Conservation (phyloP, 2,113 vertebrate genomes). For the Podiceps cristatus region DNA sequence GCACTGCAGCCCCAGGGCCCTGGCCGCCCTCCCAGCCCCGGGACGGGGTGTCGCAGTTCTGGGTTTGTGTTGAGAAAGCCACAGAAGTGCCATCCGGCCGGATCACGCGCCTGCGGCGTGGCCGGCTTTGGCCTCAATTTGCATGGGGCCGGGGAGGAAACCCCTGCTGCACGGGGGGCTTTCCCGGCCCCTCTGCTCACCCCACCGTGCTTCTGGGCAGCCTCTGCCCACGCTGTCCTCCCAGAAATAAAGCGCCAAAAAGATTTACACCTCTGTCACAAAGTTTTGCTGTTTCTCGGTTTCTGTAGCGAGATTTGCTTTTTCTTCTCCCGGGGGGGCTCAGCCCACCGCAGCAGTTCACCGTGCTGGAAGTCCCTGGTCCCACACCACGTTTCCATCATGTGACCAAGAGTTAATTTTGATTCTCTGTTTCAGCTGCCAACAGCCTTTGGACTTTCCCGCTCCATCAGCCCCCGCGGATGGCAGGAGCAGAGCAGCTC, state of each 20-base stretch:
- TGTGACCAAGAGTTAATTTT: not conserved
- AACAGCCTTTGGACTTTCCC: not conserved
- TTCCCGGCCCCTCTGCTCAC: not conserved
- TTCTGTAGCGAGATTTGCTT: not conserved
- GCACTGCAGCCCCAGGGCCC: not conserved
- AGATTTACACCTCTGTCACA: rapidly evolving
- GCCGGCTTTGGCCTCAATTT: not conserved
- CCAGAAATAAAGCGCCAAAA: not conserved
- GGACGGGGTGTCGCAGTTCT: not conserved
- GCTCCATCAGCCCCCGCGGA: not conserved
- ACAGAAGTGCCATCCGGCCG: rapidly evolving
- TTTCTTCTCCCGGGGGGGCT: not conserved
- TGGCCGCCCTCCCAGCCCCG: rapidly evolving
- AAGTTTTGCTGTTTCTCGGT: not conserved
- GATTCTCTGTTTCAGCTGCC: not conserved
- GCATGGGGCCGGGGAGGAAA: not conserved
- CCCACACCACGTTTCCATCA: not conserved
- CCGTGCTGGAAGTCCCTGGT: too few species aligned
- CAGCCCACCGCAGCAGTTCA: not conserved
- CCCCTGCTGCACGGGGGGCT: not conserved
- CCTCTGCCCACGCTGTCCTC: not conserved
- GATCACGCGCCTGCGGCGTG: rapidly evolving
- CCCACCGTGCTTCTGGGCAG: not conserved
- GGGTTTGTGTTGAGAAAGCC: not conserved
- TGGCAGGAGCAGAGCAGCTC: not conserved